Base-by-base conservation (phyloP, 1,140 invertebrate genomes). In the Brachionus manjavacas region DNA sequence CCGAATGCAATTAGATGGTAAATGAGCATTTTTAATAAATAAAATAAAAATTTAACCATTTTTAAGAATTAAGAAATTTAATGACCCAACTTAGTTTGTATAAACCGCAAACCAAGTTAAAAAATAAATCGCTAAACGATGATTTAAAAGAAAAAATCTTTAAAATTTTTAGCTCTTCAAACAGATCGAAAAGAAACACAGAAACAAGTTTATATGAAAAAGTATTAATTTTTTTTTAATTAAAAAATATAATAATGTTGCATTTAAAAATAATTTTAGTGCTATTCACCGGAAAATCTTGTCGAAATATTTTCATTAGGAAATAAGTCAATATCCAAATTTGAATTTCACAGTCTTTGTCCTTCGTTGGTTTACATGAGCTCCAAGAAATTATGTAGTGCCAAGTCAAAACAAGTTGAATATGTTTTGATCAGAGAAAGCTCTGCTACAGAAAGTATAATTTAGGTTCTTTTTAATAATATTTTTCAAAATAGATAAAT, bases 341-440 rank as follows among this genome's bases (percentile, higher is more conserved):
- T 76, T 49, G 72, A 76, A 14, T 76, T 76, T 76, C 41, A 76
- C 49, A 76, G 46, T 49, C 20, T 76, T 49, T 76, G 72, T 49
- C 72, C 72, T 11, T 76, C 72, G 14, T 28, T 76, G 9, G 43
- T 76, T 28, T 76, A 76, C 41, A 49, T 76, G 41, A 76, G 20
- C 12, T 49, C 72, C 41, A 76, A 46, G 12, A 28, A 41, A 25
- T 9, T 76, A 12, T 76, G 72, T 12, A 23, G 12, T 74, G 31
- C 20, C 12, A 39, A 31, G 11, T 68, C 66, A 3, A 68, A 74
- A 16, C 2, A 31, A 35, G 23, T n/a, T 35, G 66, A 70, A 70
- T 35, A 76, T 76, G 9, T 46, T 1, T 11, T 31, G 12, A 20
- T 49, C 31, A 64, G 11, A 60, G 79, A 41, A 64, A 25, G 28